Percentiles rank a stretch among this genome's conserved stretches.
These are phyloP conservation scores for Acholoe squamosa DNA, from an alignment of 2,888 invertebrate genomes.

Conservation along the genomic window DNA sequence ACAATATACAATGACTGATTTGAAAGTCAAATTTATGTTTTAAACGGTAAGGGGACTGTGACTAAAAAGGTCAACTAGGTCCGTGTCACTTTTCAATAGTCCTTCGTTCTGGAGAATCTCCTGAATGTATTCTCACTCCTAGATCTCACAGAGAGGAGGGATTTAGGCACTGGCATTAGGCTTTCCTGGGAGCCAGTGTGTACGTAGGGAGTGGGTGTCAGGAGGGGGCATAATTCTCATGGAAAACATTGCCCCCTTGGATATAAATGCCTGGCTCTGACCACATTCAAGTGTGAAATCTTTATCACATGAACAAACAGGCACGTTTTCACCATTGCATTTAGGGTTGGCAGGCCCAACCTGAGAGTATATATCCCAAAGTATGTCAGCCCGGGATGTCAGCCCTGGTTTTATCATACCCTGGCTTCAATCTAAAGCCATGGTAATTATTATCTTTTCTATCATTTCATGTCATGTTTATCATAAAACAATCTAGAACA, in stretches of 20 bases:
- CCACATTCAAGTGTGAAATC: conserved; percentile 25
- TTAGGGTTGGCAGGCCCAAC: too few species aligned
- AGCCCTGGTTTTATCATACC: too few species aligned
- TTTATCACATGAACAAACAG: conserved; percentile 47
- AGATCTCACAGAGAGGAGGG: too few species aligned
- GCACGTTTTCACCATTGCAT: too few species aligned
- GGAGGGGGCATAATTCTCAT: conserved; percentile 11
- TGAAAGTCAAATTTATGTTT: conserved; percentile 20
- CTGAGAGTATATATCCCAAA: too few species aligned
- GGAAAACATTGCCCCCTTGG: not conserved
- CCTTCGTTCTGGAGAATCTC: not conserved
- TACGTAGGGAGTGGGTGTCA: not conserved
- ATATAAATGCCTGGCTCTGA: conserved; percentile 10
- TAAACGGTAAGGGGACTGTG: not conserved
- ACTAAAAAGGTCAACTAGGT: not conserved
- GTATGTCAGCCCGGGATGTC: too few species aligned
- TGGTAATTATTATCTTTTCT: too few species aligned
- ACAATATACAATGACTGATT: conserved; percentile 22
- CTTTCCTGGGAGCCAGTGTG: too few species aligned
- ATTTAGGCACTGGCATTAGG: too few species aligned
- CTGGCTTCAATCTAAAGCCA: too few species aligned
- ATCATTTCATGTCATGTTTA: too few species aligned
- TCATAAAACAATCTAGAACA: too few species aligned
- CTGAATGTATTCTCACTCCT: not conserved
- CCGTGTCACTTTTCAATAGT: conserved; percentile 11